These are phyloP conservation scores for Chanos chanos DNA, from an alignment of 2,797 vertebrate genomes.

Conservation along the genomic window DNA sequence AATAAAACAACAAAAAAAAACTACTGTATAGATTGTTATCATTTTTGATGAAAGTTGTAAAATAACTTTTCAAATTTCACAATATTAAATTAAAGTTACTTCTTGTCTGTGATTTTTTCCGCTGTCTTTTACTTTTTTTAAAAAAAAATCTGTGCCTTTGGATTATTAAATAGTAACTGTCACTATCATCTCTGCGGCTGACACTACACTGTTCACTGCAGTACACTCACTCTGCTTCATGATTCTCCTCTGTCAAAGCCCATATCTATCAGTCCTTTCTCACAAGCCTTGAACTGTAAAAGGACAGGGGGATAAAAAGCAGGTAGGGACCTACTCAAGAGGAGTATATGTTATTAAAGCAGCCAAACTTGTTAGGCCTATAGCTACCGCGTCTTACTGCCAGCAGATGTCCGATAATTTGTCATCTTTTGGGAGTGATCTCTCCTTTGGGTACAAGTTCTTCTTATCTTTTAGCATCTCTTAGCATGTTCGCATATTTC, in stretches of 20 bases:
- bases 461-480: not conserved
- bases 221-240: no score
- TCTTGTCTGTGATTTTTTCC: conserved; percentile 90
- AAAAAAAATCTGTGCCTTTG: no score
- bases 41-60: conserved; percentile 94
- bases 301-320: no score
- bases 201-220: no score
- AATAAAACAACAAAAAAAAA: conserved; percentile 79
- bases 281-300: no score
- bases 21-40: conserved; percentile 97
- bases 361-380: conserved; percentile 17
- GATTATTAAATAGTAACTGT: no score
- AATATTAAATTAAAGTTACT: conserved; percentile 99
- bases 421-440: conserved; percentile 10
- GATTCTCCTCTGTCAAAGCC: no score
- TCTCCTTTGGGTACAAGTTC: conserved; percentile 15
- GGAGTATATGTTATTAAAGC: not conserved
- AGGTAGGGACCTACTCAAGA: not conserved
- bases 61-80: conserved; percentile 98
- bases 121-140: conserved; percentile 44
- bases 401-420: conserved; percentile 18
- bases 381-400: not conserved
- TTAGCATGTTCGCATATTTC: not conserved
- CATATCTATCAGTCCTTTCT: no score
- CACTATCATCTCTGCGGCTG: no score